Conservation (phyloP, 2,888 invertebrate species). For the Pammene fasciana region DNA sequence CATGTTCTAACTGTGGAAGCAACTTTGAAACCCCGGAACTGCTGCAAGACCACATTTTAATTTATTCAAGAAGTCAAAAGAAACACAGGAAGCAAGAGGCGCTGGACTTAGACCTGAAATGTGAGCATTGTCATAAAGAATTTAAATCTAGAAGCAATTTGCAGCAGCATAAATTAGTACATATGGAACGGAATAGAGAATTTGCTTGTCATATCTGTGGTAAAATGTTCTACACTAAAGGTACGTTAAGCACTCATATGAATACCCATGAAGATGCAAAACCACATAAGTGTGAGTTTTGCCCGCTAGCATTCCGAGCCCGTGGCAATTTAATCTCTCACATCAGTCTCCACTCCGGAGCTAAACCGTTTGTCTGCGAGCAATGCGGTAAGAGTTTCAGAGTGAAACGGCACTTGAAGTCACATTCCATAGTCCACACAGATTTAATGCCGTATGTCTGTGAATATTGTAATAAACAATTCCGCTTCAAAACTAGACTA, state of each 20-base stretch:
- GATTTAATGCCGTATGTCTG: slow-evolving; percentile 75
- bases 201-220: slow-evolving; percentile 77
- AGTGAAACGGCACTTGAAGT: slow-evolving; percentile 75
- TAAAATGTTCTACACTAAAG: slow-evolving; percentile 79
- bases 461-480: slow-evolving; percentile 73
- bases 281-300: slow-evolving; percentile 74
- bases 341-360: slow-evolving; percentile 69
- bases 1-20: slow-evolving; percentile 68
- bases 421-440: slow-evolving; percentile 77
- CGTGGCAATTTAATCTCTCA: slow-evolving; percentile 74
- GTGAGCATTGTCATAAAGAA: slow-evolving; percentile 67
- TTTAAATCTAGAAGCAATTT: slow-evolving; percentile 73
- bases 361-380: slow-evolving; percentile 77
- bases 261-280: slow-evolving; percentile 71
- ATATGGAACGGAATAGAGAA: slow-evolving; percentile 74
- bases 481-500: slow-evolving; percentile 74
- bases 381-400: slow-evolving; percentile 77
- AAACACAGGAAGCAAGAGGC: slow-evolving; percentile 56
- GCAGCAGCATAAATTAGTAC: slow-evolving; percentile 68
- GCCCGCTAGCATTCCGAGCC: slow-evolving; percentile 72
- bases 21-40: slow-evolving; percentile 62
- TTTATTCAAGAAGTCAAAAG: slow-evolving; percentile 59
- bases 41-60: slow-evolving; percentile 65
- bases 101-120: slow-evolving; percentile 61
- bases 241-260: slow-evolving; percentile 73